Conservation (phyloP, 2,113 vertebrate genomes). For the Halcyon senegalensis region DNA sequence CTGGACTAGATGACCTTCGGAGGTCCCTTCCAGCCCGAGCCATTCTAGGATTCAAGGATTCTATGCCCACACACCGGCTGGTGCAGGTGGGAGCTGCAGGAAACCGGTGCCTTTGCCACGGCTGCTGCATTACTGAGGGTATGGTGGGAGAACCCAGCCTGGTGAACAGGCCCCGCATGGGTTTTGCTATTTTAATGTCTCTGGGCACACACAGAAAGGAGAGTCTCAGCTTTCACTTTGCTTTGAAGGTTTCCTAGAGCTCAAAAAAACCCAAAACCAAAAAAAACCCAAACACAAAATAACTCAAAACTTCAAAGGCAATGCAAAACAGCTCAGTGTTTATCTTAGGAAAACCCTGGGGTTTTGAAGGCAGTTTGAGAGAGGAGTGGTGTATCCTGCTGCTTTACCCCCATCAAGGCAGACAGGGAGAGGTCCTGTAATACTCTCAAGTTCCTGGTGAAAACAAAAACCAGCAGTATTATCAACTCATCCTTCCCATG, state of each 20-base stretch:
- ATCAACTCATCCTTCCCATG: neutral
- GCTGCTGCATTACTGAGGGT: rapidly evolving
- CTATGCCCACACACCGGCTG: neutral
- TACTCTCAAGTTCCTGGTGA: neutral
- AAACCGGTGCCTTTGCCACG: neutral
- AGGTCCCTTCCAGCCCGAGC: too few species aligned
- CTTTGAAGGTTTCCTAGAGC: neutral
- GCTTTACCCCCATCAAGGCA: neutral
- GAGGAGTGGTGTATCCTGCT: neutral
- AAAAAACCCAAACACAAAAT: neutral
- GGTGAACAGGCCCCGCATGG: rapidly evolving
- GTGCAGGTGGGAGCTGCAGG: neutral
- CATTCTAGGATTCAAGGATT: too few species aligned
- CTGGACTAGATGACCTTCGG: too few species aligned
- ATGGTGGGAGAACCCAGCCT: neutral
- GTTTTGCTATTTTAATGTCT: neutral
- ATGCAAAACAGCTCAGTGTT: neutral
- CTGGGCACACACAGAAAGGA: neutral
- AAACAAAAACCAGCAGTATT: neutral
- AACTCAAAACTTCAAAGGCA: neutral
- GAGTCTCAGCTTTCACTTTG: neutral
- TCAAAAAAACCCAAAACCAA: neutral
- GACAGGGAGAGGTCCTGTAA: neutral
- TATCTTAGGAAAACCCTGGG: neutral
- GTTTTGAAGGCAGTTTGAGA: neutral